Conservation (phyloP, 2,888 invertebrate species). For the Steromphala cineraria region DNA sequence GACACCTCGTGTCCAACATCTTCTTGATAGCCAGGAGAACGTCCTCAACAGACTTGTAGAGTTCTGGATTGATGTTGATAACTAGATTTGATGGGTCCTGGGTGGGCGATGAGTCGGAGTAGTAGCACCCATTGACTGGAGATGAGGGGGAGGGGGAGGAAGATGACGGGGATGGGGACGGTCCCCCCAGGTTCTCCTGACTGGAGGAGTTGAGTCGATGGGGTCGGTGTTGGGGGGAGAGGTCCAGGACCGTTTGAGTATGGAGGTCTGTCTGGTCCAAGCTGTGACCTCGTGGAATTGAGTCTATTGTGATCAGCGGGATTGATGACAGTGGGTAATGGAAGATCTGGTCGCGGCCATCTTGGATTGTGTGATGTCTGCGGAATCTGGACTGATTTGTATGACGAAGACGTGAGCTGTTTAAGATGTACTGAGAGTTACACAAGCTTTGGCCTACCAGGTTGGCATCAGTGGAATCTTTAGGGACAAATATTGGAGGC, state of each 20-base stretch:
- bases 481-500: not conserved
- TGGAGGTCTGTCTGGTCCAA: conserved; percentile 16
- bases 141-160: conserved; percentile 32
- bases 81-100: conserved; percentile 14
- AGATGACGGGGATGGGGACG: not conserved
- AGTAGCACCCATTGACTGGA: conserved; percentile 27
- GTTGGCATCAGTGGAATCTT: not conserved
- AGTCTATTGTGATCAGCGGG: not conserved
- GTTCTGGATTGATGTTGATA: conserved; percentile 27
- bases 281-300: conserved; percentile 9
- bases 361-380: conserved; percentile 30
- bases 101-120: not conserved
- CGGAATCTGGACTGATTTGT: conserved; percentile 25
- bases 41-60: conserved; percentile 61
- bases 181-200: not conserved
- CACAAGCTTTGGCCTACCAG: conserved; percentile 4
- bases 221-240: conserved; percentile 21
- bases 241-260: conserved; percentile 9
- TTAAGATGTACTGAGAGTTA: conserved; percentile 23
- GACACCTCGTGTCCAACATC: conserved; percentile 58
- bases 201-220: conserved; percentile 21
- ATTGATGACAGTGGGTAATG: conserved; percentile 16
- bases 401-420: conserved; percentile 21
- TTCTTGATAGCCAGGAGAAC: conserved; percentile 62
- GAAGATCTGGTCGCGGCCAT: conserved; percentile 20